phyloP scores from a whole-genome alignment of 2,113 vertebrate genomes.

The Leiothrix lutea region DNA sequence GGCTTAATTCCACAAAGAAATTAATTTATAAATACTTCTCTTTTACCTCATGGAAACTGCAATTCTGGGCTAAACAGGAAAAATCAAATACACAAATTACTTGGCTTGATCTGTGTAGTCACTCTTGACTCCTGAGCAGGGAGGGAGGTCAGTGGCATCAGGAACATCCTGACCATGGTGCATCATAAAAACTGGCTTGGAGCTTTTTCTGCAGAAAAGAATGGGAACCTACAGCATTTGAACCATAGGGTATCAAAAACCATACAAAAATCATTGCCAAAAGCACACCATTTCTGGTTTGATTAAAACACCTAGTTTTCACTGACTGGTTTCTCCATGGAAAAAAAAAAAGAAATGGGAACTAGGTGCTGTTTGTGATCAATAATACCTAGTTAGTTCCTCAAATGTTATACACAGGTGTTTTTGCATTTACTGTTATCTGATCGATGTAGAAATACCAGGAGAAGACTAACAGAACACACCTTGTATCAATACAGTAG shows the following conservation, averaged over 20 bases:
- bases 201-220: neutral
- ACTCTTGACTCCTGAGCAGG: neutral
- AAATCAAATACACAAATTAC: neutral
- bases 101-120: neutral
- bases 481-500: neutral
- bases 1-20: neutral
- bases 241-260: accelerated
- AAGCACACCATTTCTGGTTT: neutral
- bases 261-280: neutral
- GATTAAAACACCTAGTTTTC: neutral
- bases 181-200: neutral
- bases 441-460: neutral
- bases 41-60: neutral
- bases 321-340: neutral
- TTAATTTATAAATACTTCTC: neutral
- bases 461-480: neutral
- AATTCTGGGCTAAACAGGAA: neutral
- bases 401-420: neutral
- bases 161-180: neutral
- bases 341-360: accelerated
- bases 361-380: neutral
- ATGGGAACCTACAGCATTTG: neutral
- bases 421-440: neutral
- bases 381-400: neutral
- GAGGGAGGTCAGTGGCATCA: neutral